Percentiles rank a stretch among this genome's conserved stretches.
Evolutionary conservation across 2,888 invertebrate species (phyloP).

Genomic region (Chloromyia formosa): DNA sequence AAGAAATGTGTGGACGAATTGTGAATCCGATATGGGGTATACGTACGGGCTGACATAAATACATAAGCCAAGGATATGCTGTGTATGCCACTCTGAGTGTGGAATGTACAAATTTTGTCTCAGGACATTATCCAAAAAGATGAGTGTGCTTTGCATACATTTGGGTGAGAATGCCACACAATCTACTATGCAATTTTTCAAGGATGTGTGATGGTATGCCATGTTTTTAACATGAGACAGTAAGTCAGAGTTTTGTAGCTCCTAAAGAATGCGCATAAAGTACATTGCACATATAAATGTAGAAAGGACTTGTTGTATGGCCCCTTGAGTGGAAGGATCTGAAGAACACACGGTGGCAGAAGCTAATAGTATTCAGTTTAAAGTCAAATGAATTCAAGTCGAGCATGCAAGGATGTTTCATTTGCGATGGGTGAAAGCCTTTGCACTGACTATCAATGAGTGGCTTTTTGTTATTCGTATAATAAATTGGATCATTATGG

Average conservation of each 20-base stretch:
- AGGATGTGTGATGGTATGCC: constrained; percentile 41
- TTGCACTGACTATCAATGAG: too few species aligned
- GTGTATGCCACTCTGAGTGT: constrained; percentile 2
- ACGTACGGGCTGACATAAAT: background rate
- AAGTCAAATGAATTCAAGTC: background rate
- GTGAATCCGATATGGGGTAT: background rate
- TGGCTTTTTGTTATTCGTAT: too few species aligned
- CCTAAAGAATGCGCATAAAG: background rate
- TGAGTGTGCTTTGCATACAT: constrained; percentile 44
- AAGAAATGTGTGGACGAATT: constrained; percentile 4
- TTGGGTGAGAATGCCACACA: constrained; percentile 27
- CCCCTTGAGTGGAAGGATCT: background rate
- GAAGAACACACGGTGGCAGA: background rate
- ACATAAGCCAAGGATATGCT: background rate
- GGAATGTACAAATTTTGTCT: constrained; percentile 40
- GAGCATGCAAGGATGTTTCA: too few species aligned
- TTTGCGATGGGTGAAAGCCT: too few species aligned
- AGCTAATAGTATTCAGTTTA: background rate
- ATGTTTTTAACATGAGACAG: constrained; percentile 37
- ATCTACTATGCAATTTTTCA: constrained; percentile 37
- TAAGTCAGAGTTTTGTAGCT: constrained; percentile 36
- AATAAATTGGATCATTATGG: too few species aligned
- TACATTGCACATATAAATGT: background rate
- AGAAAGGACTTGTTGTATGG: background rate
- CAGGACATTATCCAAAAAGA: constrained; percentile 28